Evolutionary conservation across 2,888 invertebrate species (phyloP).

Genomic region (Agrochola lychnidis): DNA sequence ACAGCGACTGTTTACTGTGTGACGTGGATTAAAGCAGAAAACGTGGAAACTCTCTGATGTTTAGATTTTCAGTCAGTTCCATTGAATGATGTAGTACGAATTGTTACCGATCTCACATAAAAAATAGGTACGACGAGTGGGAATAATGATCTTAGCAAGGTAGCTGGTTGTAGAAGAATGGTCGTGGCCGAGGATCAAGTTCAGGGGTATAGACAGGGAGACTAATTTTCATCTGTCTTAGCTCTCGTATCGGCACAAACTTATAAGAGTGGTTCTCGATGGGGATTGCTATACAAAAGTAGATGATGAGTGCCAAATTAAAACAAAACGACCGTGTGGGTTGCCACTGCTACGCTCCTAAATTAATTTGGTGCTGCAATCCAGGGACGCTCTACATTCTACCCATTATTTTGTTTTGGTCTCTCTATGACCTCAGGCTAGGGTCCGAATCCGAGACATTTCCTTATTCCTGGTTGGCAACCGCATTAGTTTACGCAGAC

Average conservation of each 20-base stretch:
- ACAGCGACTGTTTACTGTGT: slow-evolving; percentile 19
- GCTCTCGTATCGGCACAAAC: not conserved
- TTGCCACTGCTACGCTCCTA: not conserved
- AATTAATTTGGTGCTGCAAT: not conserved
- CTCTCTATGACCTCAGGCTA: not conserved
- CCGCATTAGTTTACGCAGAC: not conserved
- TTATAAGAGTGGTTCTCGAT: not conserved
- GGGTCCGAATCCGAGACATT: not conserved
- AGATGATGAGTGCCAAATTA: not conserved
- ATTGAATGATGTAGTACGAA: not conserved
- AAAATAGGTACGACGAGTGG: not conserved
- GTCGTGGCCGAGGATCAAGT: not conserved
- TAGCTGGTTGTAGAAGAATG: not conserved
- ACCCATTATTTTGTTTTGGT: not conserved
- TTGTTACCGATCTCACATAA: not conserved
- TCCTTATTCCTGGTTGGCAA: not conserved
- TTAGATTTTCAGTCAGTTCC: not conserved
- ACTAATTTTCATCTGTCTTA: not conserved
- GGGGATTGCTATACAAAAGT: not conserved
- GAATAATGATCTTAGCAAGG: not conserved
- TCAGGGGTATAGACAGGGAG: not conserved
- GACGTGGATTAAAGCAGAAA: slow-evolving; percentile 1
- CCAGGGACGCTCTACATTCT: not conserved
- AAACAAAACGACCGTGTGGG: not conserved
- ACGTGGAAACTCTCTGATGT: slow-evolving; percentile 1